Evolutionary conservation across 1,140 invertebrate species (phyloP).

Genomic region (Stegodyphus mimosarum): DNA sequence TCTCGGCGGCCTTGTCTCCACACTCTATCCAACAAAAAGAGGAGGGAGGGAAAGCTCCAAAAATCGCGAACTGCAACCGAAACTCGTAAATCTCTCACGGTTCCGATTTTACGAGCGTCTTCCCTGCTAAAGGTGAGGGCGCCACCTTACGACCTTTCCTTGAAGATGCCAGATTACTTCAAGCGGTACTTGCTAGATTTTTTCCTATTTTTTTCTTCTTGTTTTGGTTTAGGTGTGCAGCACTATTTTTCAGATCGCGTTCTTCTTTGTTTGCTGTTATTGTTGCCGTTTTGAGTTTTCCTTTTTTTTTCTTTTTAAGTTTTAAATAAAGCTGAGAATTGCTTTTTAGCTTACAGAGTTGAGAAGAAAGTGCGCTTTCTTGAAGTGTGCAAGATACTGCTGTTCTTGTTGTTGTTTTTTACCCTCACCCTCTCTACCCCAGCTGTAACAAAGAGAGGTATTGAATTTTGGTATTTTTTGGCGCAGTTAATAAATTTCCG

Average conservation of each 20-base stretch:
- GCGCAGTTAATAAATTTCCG: too few species aligned
- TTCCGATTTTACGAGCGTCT: slow-evolving; percentile 38
- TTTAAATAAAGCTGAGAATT: slow-evolving; percentile 25
- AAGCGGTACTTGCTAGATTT: slow-evolving; percentile 25
- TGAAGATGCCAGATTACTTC: slow-evolving; percentile 19
- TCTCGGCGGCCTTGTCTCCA: slow-evolving; percentile 10
- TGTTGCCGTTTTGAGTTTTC: background rate
- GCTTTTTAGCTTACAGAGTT: slow-evolving; percentile 23
- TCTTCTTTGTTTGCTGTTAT: background rate
- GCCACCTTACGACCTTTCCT: slow-evolving; percentile 33
- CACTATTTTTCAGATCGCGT: background rate
- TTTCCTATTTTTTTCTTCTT: slow-evolving; percentile 11
- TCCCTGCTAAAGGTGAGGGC: slow-evolving; percentile 18
- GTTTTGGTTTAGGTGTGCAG: slow-evolving; percentile 4
- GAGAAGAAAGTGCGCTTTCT: background rate
- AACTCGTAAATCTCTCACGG: slow-evolving; percentile 33
- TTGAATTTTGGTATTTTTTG: too few species aligned
- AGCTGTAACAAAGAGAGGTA: too few species aligned
- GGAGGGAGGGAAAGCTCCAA: background rate
- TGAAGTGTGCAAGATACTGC: too few species aligned
- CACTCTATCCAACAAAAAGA: background rate
- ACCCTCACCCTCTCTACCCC: too few species aligned
- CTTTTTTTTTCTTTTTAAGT: background rate
- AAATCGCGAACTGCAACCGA: slow-evolving; percentile 37
- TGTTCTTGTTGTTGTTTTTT: too few species aligned